Base-by-base conservation (phyloP, 2,888 invertebrate genomes). In the Tachina fera region DNA sequence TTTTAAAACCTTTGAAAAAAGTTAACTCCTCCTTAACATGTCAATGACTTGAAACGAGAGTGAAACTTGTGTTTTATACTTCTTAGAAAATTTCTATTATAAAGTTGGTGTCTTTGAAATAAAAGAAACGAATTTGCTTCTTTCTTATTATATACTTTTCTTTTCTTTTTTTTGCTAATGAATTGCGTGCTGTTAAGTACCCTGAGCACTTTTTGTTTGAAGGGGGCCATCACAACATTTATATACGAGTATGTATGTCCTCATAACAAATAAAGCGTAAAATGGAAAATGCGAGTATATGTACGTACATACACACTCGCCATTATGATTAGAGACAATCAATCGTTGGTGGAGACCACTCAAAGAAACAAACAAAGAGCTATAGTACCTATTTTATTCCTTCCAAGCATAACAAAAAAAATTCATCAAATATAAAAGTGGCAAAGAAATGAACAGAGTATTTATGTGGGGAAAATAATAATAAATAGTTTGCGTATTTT, bases 181-280 rank as follows among this genome's bases (percentile, higher is more conserved):
- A 85, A 85, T 85, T 84, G 84, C 84, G 84, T 84, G 84, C 76
- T 58, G 77, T 81, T 85, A 85, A 81, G 78, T 85, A 85, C 68
- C 77, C 13, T 68, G 65, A 72, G 14, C 43, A 5, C 47, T 58
- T 58, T 16, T 22, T 49, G 13, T 68, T 60, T 74, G 68, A 70
- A 75, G 74, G 65, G 16, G 67, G 19, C 81, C 75, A 63, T 81
- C 75, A 81, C 70, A 75, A 61, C 13, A 81, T 74, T 60, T 60
- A 31, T 31, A 31, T 31, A 63, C n/a, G n/a, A 3, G 39, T 6
- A 39, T 60, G 53, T 31, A 60, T 67, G 53, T 75, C 75, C 61
- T 75, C 72, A 63, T 56, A 85, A 81, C 77, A 81, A 81, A 85
- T 85, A 85, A 85, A 72, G 72, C 77, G 67, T 81, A 72, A 77